A percentile compares a stretch with the other conserved stretches of the same genome.
Evolutionary conservation across 1,140 invertebrate species (phyloP).

Genomic region (Psix sp.): DNA sequence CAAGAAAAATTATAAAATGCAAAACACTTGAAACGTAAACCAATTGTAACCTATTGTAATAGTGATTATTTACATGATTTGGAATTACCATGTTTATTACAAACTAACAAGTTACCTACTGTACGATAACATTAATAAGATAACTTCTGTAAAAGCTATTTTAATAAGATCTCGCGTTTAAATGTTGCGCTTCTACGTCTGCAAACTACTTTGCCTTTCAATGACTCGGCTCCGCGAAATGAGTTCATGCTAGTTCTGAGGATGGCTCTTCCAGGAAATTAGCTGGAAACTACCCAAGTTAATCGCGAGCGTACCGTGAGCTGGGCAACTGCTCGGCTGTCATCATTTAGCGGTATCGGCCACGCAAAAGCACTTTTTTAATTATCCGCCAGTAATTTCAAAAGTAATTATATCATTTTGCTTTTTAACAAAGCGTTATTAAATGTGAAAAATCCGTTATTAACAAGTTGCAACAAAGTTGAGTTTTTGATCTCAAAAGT

Average conservation of each 20-base stretch:
- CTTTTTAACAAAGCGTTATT: background rate
- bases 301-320: slow-evolving; percentile 38
- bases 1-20: no score
- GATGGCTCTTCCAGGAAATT: slow-evolving; percentile 43
- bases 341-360: slow-evolving; percentile 3
- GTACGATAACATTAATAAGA: slow-evolving; percentile 14
- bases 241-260: slow-evolving; percentile 25
- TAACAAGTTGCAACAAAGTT: no score
- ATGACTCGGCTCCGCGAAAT: slow-evolving; percentile 11
- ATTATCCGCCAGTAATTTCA: background rate
- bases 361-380: background rate
- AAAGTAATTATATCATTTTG: slow-evolving; percentile 2
- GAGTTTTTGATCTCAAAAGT: no score
- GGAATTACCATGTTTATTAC: no score
- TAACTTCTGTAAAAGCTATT: slow-evolving; percentile 25
- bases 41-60: no score
- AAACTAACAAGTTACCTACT: background rate
- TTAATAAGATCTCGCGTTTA: slow-evolving; percentile 18
- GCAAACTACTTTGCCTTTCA: slow-evolving; percentile 6
- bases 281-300: slow-evolving; percentile 56
- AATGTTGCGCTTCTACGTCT: slow-evolving; percentile 23
- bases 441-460: no score
- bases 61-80: no score
- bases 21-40: no score
- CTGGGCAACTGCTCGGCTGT: no score